phyloP scores from a whole-genome alignment of 2,888 invertebrate species.

The Cenopis cana region DNA sequence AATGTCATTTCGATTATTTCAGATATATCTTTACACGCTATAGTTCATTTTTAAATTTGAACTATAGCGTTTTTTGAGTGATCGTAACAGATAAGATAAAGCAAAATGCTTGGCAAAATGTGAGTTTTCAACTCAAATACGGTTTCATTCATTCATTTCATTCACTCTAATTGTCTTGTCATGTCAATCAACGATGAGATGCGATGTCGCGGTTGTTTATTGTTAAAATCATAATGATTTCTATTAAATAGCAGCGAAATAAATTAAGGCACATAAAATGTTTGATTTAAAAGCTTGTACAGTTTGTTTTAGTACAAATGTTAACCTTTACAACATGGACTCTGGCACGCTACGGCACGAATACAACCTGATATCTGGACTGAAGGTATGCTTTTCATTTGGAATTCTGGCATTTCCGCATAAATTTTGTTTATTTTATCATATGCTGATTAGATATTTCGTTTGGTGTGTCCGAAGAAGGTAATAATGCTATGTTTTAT shows the following conservation, averaged over 20 bases:
- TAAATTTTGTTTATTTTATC: not conserved
- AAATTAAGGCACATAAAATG: conserved; percentile 56
- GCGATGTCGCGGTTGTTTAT: conserved; percentile 34
- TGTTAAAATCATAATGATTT: conserved; percentile 36
- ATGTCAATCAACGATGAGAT: conserved; percentile 25
- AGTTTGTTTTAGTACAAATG: conserved; percentile 69
- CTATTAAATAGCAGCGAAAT: conserved; percentile 23
- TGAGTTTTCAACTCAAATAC: too few species aligned
- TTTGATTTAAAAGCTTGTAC: conserved; percentile 69
- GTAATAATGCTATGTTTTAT: not conserved
- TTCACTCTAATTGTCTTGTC: not conserved
- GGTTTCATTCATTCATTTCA: conserved; percentile 2
- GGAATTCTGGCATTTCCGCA: conserved; percentile 22
- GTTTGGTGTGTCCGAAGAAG: not conserved
- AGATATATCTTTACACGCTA: not conserved
- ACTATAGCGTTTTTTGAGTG: too few species aligned
- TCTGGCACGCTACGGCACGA: conserved; percentile 63
- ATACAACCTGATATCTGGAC: conserved; percentile 69
- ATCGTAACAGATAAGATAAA: too few species aligned
- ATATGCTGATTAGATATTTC: not conserved
- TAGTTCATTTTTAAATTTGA: conserved; percentile 1
- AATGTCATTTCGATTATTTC: conserved; percentile 1
- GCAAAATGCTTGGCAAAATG: too few species aligned
- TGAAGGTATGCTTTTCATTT: conserved; percentile 60
- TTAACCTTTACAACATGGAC: conserved; percentile 67